Percentiles rank a stretch among this genome's conserved stretches.
phyloP scores from a whole-genome alignment of 64 coral and sea anemone species.

The Montipora sp. region DNA sequence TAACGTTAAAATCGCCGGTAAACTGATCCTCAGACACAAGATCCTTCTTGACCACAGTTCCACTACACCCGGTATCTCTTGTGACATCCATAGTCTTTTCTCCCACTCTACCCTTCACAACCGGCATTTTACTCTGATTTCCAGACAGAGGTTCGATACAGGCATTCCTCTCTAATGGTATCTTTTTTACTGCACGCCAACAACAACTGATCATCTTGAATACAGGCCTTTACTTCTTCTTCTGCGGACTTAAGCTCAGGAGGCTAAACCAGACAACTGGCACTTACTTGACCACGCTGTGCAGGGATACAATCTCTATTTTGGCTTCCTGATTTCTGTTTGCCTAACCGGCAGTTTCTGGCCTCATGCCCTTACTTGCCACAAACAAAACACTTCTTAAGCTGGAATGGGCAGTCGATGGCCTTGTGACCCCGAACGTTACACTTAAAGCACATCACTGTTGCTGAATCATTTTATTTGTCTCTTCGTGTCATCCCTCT shows the following conservation, averaged over 20 bases:
- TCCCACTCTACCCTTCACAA: background rate
- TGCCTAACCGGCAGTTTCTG: background rate
- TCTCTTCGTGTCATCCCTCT: background rate
- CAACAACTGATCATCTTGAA: background rate
- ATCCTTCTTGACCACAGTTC: background rate
- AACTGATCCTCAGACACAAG: background rate
- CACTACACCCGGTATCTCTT: background rate
- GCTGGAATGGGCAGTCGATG: conserved; percentile 14
- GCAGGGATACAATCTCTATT: background rate
- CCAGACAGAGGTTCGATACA: conserved; percentile 22
- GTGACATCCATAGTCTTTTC: background rate
- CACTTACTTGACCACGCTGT: background rate
- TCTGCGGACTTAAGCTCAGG: background rate
- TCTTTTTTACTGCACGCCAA: background rate
- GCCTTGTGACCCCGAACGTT: too few relatives aligned
- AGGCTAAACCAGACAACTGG: background rate
- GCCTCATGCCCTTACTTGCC: conserved; percentile 41
- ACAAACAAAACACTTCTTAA: background rate
- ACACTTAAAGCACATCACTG: too few relatives aligned
- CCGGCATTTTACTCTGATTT: conserved; percentile 29
- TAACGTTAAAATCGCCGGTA: too few relatives aligned
- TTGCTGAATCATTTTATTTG: too few relatives aligned
- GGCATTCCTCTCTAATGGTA: background rate
- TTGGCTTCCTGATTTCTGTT: background rate
- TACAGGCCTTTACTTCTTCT: background rate